Evolutionary conservation across 1,140 invertebrate genomes (phyloP).

Genomic region (Drosophila eugracilis): DNA sequence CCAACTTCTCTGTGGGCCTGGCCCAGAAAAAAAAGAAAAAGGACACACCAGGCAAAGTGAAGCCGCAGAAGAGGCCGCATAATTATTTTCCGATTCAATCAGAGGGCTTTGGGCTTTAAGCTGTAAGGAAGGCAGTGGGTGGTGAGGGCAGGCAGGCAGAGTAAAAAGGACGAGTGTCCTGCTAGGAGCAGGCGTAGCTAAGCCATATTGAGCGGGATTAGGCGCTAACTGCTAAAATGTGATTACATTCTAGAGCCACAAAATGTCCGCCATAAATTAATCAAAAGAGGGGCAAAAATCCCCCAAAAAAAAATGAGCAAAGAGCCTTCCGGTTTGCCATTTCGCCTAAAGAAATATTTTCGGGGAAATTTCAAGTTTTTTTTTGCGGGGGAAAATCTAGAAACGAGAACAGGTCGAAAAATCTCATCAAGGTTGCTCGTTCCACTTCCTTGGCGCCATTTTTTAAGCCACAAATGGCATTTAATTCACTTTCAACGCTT

Average conservation of each 20-base stretch:
- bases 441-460: constrained; percentile 26
- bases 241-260: constrained; percentile 56
- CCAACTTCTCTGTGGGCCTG: neutral
- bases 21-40: neutral
- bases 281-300: constrained; percentile 48
- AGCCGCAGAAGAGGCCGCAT: constrained; percentile 51
- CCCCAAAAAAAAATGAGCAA: constrained; percentile 21
- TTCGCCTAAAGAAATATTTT: constrained; percentile 11
- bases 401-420: constrained; percentile 10
- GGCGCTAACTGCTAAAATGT: constrained; percentile 71
- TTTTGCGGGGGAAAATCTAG: neutral
- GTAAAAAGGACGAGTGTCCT: constrained; percentile 12
- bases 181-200: constrained; percentile 37
- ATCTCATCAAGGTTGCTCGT: constrained; percentile 19
- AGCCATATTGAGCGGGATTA: constrained; percentile 79
- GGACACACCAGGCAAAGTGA: constrained; percentile 32
- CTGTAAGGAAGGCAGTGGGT: constrained; percentile 17
- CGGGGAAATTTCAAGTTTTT: constrained; percentile 7
- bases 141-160: constrained; percentile 12
- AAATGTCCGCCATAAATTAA: constrained; percentile 74
- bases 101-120: constrained; percentile 48
- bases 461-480: constrained; percentile 76
- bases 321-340: constrained; percentile 16
- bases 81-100: constrained; percentile 81
- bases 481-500: constrained; percentile 79